Percentiles rank a stretch among this genome's conserved stretches.
phyloP scores from a whole-genome alignment of 2,888 invertebrate species.

The Epistrophe grossulariae region DNA sequence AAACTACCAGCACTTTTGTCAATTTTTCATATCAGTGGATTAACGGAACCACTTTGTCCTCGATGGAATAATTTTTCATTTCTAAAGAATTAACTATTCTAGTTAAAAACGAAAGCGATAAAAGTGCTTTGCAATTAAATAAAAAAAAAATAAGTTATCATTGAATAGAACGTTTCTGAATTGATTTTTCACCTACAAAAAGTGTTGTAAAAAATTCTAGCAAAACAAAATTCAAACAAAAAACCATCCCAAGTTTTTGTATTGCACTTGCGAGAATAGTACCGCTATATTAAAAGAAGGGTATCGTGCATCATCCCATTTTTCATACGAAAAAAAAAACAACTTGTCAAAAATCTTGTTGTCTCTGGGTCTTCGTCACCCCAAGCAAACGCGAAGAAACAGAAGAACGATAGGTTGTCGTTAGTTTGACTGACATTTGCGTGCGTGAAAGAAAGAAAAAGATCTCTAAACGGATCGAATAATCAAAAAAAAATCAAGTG shows the following conservation, averaged over 20 bases:
- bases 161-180: conserved; percentile 48
- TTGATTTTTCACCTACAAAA: conserved; percentile 35
- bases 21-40: conserved; percentile 40
- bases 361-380: conserved; percentile 59
- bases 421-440: conserved; percentile 53
- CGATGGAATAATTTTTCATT: conserved; percentile 31
- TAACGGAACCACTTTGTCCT: conserved; percentile 56
- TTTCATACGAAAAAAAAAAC: conserved; percentile 26
- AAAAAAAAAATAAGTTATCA: conserved; percentile 40
- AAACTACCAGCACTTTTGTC: conserved; percentile 45
- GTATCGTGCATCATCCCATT: conserved; percentile 43
- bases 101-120: conserved; percentile 19
- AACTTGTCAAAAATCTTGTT: conserved; percentile 70
- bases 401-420: conserved; percentile 37
- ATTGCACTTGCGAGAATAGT: conserved; percentile 41
- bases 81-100: neutral
- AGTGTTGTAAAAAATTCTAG: conserved; percentile 59
- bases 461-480: conserved; percentile 28
- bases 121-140: conserved; percentile 42
- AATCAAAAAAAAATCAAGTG: conserved; percentile 51
- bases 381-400: conserved; percentile 24
- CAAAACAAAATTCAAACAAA: conserved; percentile 74
- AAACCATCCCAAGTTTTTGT: conserved; percentile 40
- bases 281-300: conserved; percentile 18
- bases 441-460: conserved; percentile 65